Percentiles rank a stretch among this genome's conserved stretches.
phyloP scores from a whole-genome alignment of 2,113 vertebrate genomes.

The Cichladusa arquata region DNA sequence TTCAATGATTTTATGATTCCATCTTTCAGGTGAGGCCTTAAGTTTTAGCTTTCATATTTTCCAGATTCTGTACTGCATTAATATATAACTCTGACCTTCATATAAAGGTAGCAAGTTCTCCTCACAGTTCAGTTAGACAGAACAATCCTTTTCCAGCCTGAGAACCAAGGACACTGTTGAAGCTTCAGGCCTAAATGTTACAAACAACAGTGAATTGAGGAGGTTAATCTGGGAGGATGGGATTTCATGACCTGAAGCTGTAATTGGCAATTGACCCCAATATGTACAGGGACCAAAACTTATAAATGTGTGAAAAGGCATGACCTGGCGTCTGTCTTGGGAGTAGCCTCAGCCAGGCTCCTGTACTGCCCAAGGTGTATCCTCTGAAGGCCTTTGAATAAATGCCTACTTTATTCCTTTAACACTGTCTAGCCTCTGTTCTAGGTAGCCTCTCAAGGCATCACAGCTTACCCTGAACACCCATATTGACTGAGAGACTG shows the following conservation, averaged over 20 bases:
- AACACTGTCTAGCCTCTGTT: not conserved
- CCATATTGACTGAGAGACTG: not conserved
- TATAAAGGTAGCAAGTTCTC: not conserved
- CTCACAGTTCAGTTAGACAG: not conserved
- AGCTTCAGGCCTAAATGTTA: not conserved
- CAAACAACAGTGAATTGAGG: accelerated
- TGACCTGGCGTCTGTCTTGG: accelerated
- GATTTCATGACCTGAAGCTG: not conserved
- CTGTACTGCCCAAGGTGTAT: not conserved
- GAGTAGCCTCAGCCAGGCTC: accelerated
- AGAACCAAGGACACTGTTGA: accelerated
- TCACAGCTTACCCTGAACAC: not conserved
- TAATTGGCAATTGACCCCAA: not conserved
- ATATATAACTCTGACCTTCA: not conserved
- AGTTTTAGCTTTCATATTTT: not conserved
- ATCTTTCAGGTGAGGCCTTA: not conserved
- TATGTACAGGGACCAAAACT: not conserved
- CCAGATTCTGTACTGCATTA: no score
- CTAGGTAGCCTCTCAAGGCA: not conserved
- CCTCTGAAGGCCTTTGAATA: not conserved
- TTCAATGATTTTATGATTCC: not conserved
- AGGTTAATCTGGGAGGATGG: not conserved
- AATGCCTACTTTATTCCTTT: not conserved
- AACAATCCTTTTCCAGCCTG: not conserved
- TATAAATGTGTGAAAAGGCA: not conserved